These are phyloP conservation scores for Drymonia ruficornis DNA, from an alignment of 2,888 invertebrate species.

Conservation along the genomic window DNA sequence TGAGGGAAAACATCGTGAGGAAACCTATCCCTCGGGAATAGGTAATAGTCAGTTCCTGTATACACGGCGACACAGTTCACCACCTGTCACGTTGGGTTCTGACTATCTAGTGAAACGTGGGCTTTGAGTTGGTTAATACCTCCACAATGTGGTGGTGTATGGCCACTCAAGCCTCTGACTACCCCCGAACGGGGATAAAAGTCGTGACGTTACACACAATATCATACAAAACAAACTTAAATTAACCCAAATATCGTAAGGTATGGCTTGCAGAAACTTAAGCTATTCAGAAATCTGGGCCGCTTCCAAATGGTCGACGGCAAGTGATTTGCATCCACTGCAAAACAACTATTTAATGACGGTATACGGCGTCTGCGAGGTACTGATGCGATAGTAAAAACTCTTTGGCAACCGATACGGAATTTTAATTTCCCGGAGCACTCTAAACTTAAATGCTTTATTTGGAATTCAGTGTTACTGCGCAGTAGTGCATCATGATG, in stretches of 20 bases:
- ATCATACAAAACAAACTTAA: constrained; percentile 36
- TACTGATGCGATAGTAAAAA: neutral
- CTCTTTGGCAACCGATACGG: neutral
- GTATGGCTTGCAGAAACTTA: constrained; percentile 56
- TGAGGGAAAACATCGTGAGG: no score
- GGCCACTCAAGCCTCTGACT: no score
- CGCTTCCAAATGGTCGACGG: constrained; percentile 54
- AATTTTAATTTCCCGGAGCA: constrained; percentile 3
- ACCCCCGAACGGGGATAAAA: no score
- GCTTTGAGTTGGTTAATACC: no score
- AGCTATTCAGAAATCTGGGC: constrained; percentile 57
- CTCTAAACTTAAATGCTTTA: neutral
- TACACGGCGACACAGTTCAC: no score
- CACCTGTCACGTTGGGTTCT: no score
- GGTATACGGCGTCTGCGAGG: constrained; percentile 33
- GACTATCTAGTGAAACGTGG: no score
- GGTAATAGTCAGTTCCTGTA: no score
- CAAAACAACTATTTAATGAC: constrained; percentile 55
- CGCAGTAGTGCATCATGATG: no score
- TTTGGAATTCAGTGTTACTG: neutral
- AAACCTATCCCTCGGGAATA: no score
- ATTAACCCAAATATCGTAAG: constrained; percentile 65
- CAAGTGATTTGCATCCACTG: constrained; percentile 56
- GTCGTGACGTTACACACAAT: no score
- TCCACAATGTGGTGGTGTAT: no score